Evolutionary conservation across 2,113 vertebrate species (phyloP).

Genomic region (Rhynchopsitta pachyrhyncha): DNA sequence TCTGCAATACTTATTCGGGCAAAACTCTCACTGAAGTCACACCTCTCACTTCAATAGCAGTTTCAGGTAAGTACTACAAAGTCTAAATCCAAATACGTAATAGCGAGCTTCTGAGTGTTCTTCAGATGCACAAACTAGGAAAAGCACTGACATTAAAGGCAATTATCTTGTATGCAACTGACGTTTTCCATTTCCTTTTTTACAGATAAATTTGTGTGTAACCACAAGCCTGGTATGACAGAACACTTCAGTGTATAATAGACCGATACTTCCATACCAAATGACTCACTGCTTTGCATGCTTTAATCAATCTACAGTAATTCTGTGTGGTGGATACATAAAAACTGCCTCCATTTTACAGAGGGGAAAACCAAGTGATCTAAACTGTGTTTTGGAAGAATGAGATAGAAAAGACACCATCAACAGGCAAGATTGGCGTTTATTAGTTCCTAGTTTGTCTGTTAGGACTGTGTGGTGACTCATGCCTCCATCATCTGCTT

Average conservation of each 20-base stretch:
- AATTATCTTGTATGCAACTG: neutral
- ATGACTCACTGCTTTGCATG: slow-evolving; percentile 40
- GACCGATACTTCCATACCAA: neutral
- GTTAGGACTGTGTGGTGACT: neutral
- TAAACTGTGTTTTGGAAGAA: neutral
- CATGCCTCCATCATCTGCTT: neutral
- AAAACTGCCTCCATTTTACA: slow-evolving; percentile 14
- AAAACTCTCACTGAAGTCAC: neutral
- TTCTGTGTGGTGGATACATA: neutral
- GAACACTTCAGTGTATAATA: slow-evolving; percentile 27
- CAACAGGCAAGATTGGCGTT: neutral
- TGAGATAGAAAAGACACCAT: neutral
- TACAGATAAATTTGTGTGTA: slow-evolving; percentile 18
- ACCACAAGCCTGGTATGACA: slow-evolving; percentile 1
- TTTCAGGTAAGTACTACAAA: neutral
- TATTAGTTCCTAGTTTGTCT: slow-evolving; percentile 1
- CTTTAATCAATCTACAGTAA: slow-evolving; percentile 31
- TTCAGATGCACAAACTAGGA: neutral
- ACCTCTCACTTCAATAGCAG: neutral
- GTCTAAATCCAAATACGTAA: neutral
- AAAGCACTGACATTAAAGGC: neutral
- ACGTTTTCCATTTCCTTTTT: slow-evolving; percentile 3
- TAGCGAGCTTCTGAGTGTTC: neutral
- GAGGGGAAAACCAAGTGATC: neutral
- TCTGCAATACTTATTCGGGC: neutral